Conservation (phyloP, 2,797 vertebrate species). For the Oreochromis grahami region DNA sequence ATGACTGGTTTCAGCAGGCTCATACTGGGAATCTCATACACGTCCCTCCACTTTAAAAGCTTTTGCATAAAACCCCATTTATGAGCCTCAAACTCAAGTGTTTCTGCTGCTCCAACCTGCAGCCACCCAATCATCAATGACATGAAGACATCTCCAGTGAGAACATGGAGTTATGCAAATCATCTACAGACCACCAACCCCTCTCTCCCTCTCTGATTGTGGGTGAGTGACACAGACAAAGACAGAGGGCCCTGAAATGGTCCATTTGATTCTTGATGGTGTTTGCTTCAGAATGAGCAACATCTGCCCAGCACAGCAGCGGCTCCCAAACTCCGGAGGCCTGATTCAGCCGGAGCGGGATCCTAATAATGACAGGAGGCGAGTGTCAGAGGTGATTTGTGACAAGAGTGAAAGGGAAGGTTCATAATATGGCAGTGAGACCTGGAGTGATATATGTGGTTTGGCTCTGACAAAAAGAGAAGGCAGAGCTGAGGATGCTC, state of each 20-base stretch:
- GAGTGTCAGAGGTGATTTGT: neutral
- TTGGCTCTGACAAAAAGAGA: neutral
- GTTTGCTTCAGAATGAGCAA: slow-evolving; percentile 67
- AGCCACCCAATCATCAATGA: neutral
- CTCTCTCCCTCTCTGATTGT: slow-evolving; percentile 12
- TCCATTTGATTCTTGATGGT: slow-evolving; percentile 71
- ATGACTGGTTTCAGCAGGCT: neutral
- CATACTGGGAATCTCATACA: neutral
- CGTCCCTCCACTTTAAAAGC: neutral
- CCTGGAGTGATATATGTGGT: neutral
- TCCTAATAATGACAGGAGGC: no score
- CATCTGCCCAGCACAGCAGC: slow-evolving; percentile 72
- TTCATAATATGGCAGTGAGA: neutral
- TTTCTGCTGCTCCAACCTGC: neutral
- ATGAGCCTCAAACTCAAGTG: neutral
- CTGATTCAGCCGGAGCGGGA: neutral
- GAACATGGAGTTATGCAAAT: slow-evolving; percentile 41
- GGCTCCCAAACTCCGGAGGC: slow-evolving; percentile 31
- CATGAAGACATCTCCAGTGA: slow-evolving; percentile 1
- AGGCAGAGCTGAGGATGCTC: neutral
- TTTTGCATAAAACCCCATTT: neutral
- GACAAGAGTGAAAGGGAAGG: neutral
- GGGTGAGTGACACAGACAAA: slow-evolving; percentile 40
- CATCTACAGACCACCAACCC: slow-evolving; percentile 2
- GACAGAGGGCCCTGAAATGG: slow-evolving; percentile 56